Evolutionary conservation across 2,113 vertebrate genomes (phyloP), one percentile per base, ranked within the genome.

Genomic region (Tonatia bakeri): DNA sequence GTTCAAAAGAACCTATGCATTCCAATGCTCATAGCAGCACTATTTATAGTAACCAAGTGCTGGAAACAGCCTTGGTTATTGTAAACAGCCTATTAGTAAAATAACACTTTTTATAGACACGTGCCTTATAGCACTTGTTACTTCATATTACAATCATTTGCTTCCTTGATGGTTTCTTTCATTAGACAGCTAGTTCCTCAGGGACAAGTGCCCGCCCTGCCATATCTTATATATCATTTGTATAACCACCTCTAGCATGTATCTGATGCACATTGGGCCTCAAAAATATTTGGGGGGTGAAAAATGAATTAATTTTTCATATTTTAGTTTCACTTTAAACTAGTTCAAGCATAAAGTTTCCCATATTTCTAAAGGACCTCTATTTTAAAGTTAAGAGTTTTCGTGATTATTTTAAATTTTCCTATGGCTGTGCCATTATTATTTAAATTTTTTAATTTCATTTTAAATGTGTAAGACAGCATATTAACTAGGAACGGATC

Each of bases 391-490:
- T 87, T 90, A 77, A 67, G 52, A 59, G 15, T 65, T 70, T 94
- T 95, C 40, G 31, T 28, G 59, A n/a, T 81, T 90, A 96, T 86
- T 95, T 97, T 92, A 93, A 96, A 92, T 83, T 92, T 84, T 59
- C 90, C 81, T 83, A 26, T 67, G 56, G 50, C 50, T 59, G 5
- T 67, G 20, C 38, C 64, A 47, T 93, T 69, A 83, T 89, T 95
- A 95, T 91, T 93, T 90, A 91, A 94, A 82, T 56, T 88, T 88
- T 94, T 17, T 56, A 40, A 87, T 95, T 87, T 97, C 31, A 70
- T 89, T 90, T 95, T 56, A 82, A 91, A 69, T 85, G 56, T 28
- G 40, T 59, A 84, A 82, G 82, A 90, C 14, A 82, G 14, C 69
- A 20, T 72, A 72, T 87, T 87, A 94, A 92, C 38, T 72, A 88